Base-by-base conservation (phyloP, 2,888 invertebrate species). In the Hydrotaea diabolus region DNA sequence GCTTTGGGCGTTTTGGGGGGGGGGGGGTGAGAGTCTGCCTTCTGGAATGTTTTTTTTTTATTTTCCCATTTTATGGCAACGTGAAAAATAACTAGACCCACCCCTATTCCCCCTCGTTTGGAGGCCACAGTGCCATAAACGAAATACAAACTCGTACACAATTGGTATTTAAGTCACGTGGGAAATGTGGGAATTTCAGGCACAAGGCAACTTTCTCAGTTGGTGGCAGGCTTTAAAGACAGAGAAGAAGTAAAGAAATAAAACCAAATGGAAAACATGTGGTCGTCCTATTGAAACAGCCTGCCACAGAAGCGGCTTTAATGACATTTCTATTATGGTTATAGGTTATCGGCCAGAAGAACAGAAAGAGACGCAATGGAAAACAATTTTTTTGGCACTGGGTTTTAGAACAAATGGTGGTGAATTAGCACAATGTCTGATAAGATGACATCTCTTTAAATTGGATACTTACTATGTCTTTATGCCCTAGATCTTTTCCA, bases 101-200 rank as follows among this genome's bases (percentile, higher is more conserved):
- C 17, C 39, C 8, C 23, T 36, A 15, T 1, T 9, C 53, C 36
- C 5, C 36, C 36, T 36, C 36, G 8, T 36, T n/a, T n/a, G 31
- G 9, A 19, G 26, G 59, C 15, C 13, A 53, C 1, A 53, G 53
- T 3, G 7, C 21, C 57, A 55, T 21, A 59, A 31, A 59, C 15
- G 19, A 1, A 62, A 66, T 17, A 21, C 62, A 39, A 39, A 39
- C 49, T 49, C 49, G n/a, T 0, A 9, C n/a, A 76, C 31, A 64
- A 73, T 79, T 79, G 64, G 23, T 55, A 79, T 73, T 62, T 64
- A 55, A 79, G 62, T 73, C 72, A 79, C 64, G 62, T 79, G 73
- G 73, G 78, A 79, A 39, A 39, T 2, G 39, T 1, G 13, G 8
- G 8, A 39, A 13, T 13, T 13, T 11, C 39, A 39, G 4, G 39